A percentile compares a stretch with the other conserved stretches of the same genome.
Conservation (phyloP, 2,797 vertebrate species). For the Poliocrania exsul region DNA sequence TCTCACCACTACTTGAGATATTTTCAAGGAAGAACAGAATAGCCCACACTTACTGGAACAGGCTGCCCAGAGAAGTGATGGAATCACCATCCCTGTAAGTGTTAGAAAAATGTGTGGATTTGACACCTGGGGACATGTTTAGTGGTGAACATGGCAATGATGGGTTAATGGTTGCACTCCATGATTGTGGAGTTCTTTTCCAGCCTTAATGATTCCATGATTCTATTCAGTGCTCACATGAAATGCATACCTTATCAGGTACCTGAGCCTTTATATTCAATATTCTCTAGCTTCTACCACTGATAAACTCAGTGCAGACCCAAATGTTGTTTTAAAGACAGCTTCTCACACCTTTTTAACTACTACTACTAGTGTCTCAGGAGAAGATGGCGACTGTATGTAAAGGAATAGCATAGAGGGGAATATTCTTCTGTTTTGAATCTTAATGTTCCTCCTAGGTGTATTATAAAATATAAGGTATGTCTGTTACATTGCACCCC, state of each 20-base stretch:
- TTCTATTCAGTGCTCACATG: not conserved
- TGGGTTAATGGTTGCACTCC: not conserved
- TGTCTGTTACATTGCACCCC: not conserved
- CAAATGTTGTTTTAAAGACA: not conserved
- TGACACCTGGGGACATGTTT: not conserved
- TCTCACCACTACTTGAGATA: not conserved
- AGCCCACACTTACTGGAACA: not conserved
- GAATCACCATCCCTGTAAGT: not conserved
- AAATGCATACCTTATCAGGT: not conserved
- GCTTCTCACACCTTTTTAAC: not conserved
- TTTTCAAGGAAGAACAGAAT: not conserved
- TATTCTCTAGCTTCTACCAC: not conserved
- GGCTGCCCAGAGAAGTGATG: not conserved
- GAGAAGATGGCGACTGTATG: not conserved
- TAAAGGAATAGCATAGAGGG: not conserved
- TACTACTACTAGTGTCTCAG: not conserved
- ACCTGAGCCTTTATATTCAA: accelerated
- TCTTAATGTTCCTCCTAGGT: not conserved
- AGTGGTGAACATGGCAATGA: accelerated
- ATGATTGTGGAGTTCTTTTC: not conserved
- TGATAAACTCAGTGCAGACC: not conserved
- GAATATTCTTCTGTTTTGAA: not conserved
- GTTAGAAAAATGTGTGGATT: not conserved
- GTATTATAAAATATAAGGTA: not conserved
- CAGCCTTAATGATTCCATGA: no score